Conservation (phyloP, 2,113 vertebrate genomes). For the Archilochus colubris region DNA sequence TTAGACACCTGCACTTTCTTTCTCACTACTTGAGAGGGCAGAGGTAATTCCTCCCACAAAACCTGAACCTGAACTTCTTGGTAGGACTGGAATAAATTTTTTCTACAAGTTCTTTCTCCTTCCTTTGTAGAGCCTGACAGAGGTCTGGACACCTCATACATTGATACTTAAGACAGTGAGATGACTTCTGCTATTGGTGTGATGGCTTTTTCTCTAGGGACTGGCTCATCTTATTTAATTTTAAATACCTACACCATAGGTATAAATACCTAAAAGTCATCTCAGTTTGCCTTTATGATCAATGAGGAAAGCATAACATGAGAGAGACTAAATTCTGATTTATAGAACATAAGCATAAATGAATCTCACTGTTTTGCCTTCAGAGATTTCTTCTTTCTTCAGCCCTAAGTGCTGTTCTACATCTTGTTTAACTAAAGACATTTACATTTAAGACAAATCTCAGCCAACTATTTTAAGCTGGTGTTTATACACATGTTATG, state of each 20-base stretch:
- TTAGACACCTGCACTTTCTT: background rate
- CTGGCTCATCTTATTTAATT: background rate
- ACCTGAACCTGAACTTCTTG: background rate
- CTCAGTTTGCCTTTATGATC: background rate
- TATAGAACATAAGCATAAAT: too few relatives aligned
- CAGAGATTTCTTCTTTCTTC: background rate
- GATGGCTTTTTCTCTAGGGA: background rate
- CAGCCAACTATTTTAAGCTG: background rate
- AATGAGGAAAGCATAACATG: background rate
- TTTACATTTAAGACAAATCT: background rate
- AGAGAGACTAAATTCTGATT: background rate
- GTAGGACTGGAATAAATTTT: background rate
- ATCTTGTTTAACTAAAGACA: background rate
- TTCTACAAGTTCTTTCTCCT: background rate
- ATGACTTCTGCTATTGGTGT: background rate
- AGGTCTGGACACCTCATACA: background rate
- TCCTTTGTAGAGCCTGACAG: background rate
- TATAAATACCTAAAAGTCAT: background rate
- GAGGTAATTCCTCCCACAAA: background rate
- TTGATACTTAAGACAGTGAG: background rate
- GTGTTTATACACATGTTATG: background rate
- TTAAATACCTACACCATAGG: background rate
- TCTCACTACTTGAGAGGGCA: background rate
- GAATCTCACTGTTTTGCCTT: background rate
- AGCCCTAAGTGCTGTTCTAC: accelerated